Conservation (phyloP, 1,140 invertebrate species). For the Caenorhabditis inopinata region DNA sequence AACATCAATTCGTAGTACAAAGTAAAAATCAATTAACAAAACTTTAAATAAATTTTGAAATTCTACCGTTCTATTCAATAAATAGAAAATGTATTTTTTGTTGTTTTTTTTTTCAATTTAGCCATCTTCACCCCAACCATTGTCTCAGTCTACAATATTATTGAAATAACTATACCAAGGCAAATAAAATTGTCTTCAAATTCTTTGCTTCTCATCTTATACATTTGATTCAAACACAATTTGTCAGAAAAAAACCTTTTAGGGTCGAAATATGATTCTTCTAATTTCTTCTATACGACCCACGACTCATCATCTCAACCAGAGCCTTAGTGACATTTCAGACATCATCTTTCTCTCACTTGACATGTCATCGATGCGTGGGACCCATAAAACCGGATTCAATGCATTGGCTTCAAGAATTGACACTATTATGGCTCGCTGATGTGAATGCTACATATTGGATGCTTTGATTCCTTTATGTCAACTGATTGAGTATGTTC, state of each 20-base stretch:
- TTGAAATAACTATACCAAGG: not conserved
- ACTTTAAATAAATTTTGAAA: no score
- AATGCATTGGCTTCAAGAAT: not conserved
- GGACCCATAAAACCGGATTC: not conserved
- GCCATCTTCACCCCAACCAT: not conserved
- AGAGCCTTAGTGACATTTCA: not conserved
- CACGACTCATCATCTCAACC: not conserved
- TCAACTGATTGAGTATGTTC: no score
- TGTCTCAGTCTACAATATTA: not conserved
- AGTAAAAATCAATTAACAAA: no score
- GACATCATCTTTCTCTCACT: not conserved
- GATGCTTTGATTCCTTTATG: no score
- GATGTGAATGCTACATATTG: not conserved
- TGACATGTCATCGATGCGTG: conserved; percentile 16
- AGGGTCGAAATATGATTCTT: not conserved
- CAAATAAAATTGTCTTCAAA: no score
- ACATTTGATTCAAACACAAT: not conserved
- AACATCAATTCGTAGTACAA: no score
- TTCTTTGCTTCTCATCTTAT: not conserved
- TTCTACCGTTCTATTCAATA: no score
- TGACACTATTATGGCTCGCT: not conserved
- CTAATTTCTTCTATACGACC: no score
- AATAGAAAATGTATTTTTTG: no score
- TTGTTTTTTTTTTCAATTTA: no score
- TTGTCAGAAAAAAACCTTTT: conserved; percentile 24